These are phyloP conservation scores for Sylvicola cinctus DNA, from an alignment of 2,888 invertebrate species.

Conservation along the genomic window DNA sequence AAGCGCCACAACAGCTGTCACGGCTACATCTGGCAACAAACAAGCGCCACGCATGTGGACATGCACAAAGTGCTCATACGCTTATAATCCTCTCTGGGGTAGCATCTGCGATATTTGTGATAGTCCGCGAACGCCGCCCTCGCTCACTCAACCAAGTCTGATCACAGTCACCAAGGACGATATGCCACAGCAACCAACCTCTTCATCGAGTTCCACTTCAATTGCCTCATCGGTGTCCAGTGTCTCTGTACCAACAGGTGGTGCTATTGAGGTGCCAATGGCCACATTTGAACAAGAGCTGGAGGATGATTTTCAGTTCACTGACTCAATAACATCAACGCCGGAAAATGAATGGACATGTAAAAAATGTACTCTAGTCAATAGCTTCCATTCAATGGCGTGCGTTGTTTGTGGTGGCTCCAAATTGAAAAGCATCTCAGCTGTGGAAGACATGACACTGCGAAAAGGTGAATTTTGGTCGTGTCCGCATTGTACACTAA, in stretches of 20 bases:
- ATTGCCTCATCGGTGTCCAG: too few relatives aligned
- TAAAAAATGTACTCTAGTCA: conserved; percentile 69
- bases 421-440: conserved; percentile 43
- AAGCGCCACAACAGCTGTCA: conserved; percentile 6
- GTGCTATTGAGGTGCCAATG: conserved; percentile 31
- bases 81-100: conserved; percentile 65
- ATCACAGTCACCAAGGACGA: conserved; percentile 42
- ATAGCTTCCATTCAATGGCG: conserved; percentile 43
- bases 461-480: conserved; percentile 57
- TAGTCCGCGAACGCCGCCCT: conserved; percentile 37
- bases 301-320: conserved; percentile 43
- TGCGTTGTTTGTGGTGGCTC: conserved; percentile 82
- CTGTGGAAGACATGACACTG: conserved; percentile 43
- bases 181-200: neutral
- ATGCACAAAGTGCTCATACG: conserved; percentile 72
- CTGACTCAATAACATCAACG: conserved; percentile 5
- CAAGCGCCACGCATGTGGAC: conserved; percentile 51
- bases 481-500: conserved; percentile 61
- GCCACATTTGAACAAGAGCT: conserved; percentile 46
- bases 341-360: conserved; percentile 49
- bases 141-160: conserved; percentile 39
- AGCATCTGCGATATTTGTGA: conserved; percentile 68
- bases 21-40: conserved; percentile 8
- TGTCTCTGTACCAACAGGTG: conserved; percentile 16
- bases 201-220: neutral